phyloP scores from a whole-genome alignment of 2,888 invertebrate genomes.

The Ormyrus pomaceus region DNA sequence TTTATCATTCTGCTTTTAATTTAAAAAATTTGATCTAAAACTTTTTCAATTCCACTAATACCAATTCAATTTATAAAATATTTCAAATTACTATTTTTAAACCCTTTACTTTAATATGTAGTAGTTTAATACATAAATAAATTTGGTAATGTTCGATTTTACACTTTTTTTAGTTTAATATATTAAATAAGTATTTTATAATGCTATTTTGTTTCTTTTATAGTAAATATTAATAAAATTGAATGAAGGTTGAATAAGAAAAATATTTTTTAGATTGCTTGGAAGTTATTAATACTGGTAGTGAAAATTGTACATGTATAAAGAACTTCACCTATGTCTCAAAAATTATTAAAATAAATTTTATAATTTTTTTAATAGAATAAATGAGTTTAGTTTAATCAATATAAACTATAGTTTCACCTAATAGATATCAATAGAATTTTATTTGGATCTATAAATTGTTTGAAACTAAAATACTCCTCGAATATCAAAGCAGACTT shows the following conservation, averaged over 20 bases:
- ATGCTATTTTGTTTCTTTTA: constrained; percentile 35
- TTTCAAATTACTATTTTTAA: too few species aligned
- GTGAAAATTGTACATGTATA: constrained; percentile 20
- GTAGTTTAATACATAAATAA: too few species aligned
- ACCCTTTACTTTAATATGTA: neutral
- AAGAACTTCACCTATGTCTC: constrained; percentile 13
- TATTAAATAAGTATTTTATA: neutral
- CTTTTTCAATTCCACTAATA: neutral
- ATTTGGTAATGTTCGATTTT: neutral
- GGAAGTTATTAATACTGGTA: constrained; percentile 14
- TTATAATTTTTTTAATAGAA: constrained; percentile 48
- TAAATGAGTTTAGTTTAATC: constrained; percentile 18
- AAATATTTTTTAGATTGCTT: neutral
- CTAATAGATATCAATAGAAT: too few species aligned
- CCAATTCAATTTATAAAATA: neutral
- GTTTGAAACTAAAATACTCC: neutral
- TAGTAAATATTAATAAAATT: constrained; percentile 19
- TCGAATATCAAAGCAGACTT: neutral
- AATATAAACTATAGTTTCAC: neutral
- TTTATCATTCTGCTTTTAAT: neutral
- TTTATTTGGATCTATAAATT: neutral
- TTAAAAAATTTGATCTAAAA: neutral
- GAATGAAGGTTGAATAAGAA: constrained; percentile 22
- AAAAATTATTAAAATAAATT: constrained; percentile 45
- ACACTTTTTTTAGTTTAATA: constrained; percentile 4